Evolutionary conservation across 2,888 invertebrate species (phyloP).

Genomic region (Sympetrum striolatum): DNA sequence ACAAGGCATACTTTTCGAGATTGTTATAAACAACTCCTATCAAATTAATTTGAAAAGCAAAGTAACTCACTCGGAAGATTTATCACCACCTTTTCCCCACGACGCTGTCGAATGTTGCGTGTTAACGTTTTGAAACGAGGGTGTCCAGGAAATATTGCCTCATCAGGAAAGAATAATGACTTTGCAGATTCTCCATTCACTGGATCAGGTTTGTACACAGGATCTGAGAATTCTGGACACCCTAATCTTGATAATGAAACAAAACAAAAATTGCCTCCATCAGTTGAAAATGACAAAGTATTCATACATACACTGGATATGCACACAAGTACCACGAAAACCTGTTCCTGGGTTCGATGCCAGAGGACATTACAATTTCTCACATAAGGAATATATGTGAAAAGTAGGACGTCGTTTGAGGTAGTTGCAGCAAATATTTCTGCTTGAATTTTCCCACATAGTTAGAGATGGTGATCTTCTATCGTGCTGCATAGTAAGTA

Average conservation of each 20-base stretch:
- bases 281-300: not conserved
- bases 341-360: too few species aligned
- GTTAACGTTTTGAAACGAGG: constrained; percentile 94
- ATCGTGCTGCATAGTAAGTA: too few species aligned
- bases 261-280: not conserved
- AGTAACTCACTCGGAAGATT: constrained; percentile 85
- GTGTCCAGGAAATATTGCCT: constrained; percentile 93
- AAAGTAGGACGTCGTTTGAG: too few species aligned
- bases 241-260: constrained; percentile 72
- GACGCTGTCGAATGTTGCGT: constrained; percentile 86
- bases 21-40: not conserved
- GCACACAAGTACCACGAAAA: not conserved
- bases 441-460: too few species aligned
- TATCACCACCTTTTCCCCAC: constrained; percentile 95
- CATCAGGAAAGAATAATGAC: constrained; percentile 93
- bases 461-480: too few species aligned
- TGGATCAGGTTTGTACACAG: constrained; percentile 75
- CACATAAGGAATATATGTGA: too few species aligned
- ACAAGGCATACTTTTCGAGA: too few species aligned
- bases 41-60: not conserved
- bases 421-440: too few species aligned
- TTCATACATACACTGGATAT: not conserved
- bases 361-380: too few species aligned
- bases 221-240: constrained; percentile 86
- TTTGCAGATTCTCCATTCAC: constrained; percentile 73